Evolutionary conservation across 2,888 invertebrate species (phyloP).

Genomic region (Branchipolynoe longqiensis): DNA sequence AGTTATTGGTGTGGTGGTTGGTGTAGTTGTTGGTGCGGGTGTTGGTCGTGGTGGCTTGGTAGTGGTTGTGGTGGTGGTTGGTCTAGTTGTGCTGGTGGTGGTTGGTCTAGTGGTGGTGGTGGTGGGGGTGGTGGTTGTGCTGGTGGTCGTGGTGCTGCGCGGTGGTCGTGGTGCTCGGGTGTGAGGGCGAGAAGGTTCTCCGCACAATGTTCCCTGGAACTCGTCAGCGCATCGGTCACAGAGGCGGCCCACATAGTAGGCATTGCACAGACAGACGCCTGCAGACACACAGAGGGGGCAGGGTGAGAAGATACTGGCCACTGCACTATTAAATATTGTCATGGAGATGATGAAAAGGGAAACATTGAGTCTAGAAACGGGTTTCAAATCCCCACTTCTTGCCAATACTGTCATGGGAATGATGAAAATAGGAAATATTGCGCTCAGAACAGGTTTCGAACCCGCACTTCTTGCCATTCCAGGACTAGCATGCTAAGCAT

Average conservation of each 20-base stretch:
- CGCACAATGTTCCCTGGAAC: not conserved
- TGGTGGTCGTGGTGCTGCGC: not conserved
- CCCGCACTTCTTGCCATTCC: no score
- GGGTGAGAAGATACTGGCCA: no score
- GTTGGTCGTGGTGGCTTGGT: not conserved
- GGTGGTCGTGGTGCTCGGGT: not conserved
- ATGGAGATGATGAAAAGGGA: no score
- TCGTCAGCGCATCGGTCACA: constrained; percentile 32
- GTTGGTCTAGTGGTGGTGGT: not conserved
- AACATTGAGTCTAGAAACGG: no score
- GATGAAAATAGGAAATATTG: no score
- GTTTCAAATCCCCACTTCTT: no score
- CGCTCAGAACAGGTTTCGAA: no score
- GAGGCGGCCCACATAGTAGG: constrained; percentile 4
- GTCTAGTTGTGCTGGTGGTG: not conserved
- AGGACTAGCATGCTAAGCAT: no score
- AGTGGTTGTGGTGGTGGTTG: not conserved
- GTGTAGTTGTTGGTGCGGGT: not conserved
- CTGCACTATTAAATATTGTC: no score
- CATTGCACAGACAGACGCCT: constrained; percentile 37
- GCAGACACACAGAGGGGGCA: no score
- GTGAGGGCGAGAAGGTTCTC: not conserved
- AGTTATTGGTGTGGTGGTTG: not conserved
- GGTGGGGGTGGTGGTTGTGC: constrained; percentile 11
- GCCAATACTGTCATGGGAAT: no score